Percentiles rank a stretch among this genome's conserved stretches.
These are phyloP conservation scores for Aspidiotus rigidus DNA, from an alignment of 2,888 invertebrate genomes.

Conservation along the genomic window DNA sequence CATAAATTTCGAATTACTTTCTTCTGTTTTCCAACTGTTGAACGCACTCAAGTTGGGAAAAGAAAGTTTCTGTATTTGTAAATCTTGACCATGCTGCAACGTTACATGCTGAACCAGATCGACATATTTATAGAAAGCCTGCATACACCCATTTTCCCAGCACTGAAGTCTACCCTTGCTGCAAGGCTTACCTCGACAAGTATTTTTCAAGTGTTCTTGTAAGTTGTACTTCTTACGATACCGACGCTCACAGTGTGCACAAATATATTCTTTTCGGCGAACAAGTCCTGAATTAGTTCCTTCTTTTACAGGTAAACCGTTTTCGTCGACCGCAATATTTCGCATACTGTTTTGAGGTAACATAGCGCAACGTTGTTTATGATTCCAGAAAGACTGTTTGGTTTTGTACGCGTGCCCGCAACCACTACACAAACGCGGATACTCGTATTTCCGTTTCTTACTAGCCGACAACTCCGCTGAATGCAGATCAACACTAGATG, in stretches of 20 bases:
- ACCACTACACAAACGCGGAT: conserved; percentile 20
- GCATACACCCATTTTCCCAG: conserved; percentile 21
- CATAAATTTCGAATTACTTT: conserved; percentile 28
- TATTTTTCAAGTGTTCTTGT: conserved; percentile 23
- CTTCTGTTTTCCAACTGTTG: conserved; percentile 28
- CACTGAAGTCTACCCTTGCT: conserved; percentile 28
- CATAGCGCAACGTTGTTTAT: conserved; percentile 23
- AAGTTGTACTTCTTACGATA: conserved; percentile 28
- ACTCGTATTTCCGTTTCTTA: conserved; percentile 24
- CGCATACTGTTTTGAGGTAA: conserved; percentile 26
- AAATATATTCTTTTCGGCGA: conserved; percentile 23
- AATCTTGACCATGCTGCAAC: conserved; percentile 24
- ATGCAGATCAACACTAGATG: not conserved
- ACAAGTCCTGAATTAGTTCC: not conserved
- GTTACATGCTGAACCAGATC: conserved; percentile 27
- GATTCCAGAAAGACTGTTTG: conserved; percentile 28
- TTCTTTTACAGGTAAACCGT: conserved; percentile 16
- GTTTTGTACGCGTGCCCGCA: conserved; percentile 28
- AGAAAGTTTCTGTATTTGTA: conserved; percentile 25
- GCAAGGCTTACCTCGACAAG: conserved; percentile 26
- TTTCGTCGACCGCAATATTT: conserved; percentile 3
- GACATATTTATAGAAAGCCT: conserved; percentile 27
- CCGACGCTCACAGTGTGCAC: conserved; percentile 23
- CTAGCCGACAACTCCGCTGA: not conserved
- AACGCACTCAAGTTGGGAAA: conserved; percentile 27